Evolutionary conservation across 92 coral and sea anemone species (phyloP), one percentile per base, ranked within the genome.

Genomic region (Paragorgia papillata): DNA sequence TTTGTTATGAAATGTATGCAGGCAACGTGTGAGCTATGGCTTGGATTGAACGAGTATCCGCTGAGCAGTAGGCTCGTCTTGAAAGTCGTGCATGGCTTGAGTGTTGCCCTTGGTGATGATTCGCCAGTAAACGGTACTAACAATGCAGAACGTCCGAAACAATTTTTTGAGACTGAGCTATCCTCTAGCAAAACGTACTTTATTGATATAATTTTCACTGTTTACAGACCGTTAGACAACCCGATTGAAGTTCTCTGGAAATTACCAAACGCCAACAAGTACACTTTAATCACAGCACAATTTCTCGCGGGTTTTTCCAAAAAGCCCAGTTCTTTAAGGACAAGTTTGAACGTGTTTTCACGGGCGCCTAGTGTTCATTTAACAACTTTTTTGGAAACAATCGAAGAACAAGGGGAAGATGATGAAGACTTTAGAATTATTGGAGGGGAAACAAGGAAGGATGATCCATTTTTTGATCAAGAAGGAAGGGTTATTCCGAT

Each of bases 11-110:
- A 78, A 22, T 87, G 94, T 14, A 79, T 66, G 49, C n/a, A n/a
- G n/a, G 73, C 73, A 3, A 79, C 83, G 68, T 87, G 90, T 14
- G 97, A 92, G 59, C 57, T 92, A 18, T 92, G 94, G 94, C 62
- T 92, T 6, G 84, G 97, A 22, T 61, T 28, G 34, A 66, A 76
- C 49, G 62, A 48, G 21, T 85, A 84, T 28, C 83, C 83, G 12
- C 43, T 39, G 22, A 67, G 81, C 28, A 87, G 85, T 51, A 66
- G 64, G 18, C 76, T 92, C n/a, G 19, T 82, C 14, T 85, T 89
- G 26, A 86, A 87, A 65, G 74, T 63, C 18, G 88, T 84, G n/a
- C 26, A 51, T 22, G 53, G 53, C 15, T 7, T 7, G n/a, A n/a
- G n/a, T n/a, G n/a, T n/a, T n/a, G n/a, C n/a, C n/a, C n/a, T n/a